phyloP scores from a whole-genome alignment of 2,888 invertebrate species.

The Philonicus albiceps region DNA sequence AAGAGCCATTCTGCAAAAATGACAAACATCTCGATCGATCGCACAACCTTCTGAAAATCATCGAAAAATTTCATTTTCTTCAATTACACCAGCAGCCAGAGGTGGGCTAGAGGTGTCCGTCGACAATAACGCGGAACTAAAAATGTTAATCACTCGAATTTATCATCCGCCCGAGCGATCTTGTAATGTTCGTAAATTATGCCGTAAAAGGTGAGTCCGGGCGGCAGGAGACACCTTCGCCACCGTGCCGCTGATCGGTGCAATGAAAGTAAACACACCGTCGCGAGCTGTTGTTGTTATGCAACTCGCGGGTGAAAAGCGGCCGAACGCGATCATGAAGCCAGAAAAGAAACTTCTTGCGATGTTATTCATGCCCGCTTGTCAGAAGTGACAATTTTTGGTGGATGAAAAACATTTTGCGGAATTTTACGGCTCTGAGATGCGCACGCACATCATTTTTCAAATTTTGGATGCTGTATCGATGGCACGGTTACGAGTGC shows the following conservation, averaged over 20 bases:
- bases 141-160: conserved; percentile 35
- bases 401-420: not conserved
- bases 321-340: not conserved
- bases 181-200: conserved; percentile 27
- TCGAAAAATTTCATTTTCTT: not conserved
- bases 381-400: conserved; percentile 8
- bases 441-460: conserved; percentile 14
- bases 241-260: not conserved
- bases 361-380: not conserved
- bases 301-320: not conserved
- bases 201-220: not conserved
- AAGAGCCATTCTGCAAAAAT: not conserved
- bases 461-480: not conserved
- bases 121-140: conserved; percentile 18
- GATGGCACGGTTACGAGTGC: not conserved
- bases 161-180: conserved; percentile 28
- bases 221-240: not conserved
- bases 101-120: not conserved
- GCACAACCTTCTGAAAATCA: not conserved
- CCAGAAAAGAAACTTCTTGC: not conserved
- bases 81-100: not conserved
- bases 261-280: conserved; percentile 23
- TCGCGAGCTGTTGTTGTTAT: not conserved
- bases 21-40: not conserved
- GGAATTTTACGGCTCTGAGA: not conserved